Percentiles rank a stretch among this genome's conserved stretches.
Evolutionary conservation across 2,888 invertebrate genomes (phyloP).

Genomic region (Mongoloraphidia duomilia): DNA sequence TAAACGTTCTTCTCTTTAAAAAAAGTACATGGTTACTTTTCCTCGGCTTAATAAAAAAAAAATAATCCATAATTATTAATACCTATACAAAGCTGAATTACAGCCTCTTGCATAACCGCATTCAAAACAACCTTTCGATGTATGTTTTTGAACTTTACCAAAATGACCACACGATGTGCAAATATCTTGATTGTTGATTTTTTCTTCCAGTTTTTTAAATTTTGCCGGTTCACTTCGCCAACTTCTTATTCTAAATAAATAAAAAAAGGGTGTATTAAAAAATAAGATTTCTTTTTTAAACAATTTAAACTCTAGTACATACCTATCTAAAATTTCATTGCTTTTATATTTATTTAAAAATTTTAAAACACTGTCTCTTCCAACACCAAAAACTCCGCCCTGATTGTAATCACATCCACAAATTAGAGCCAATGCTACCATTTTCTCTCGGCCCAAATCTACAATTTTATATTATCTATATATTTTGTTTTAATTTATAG

Average conservation of each 20-base stretch:
- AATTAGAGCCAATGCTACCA: constrained; percentile 69
- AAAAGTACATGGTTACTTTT: not conserved
- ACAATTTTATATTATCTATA: constrained; percentile 2
- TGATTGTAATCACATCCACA: constrained; percentile 79
- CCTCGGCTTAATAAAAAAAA: not conserved
- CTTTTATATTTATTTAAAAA: constrained; percentile 50
- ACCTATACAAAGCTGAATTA: constrained; percentile 45
- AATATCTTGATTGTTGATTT: constrained; percentile 39
- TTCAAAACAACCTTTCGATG: constrained; percentile 46
- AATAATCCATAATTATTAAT: constrained; percentile 12
- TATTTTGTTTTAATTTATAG: no score
- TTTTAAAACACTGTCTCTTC: constrained; percentile 62
- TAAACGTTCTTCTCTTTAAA: constrained; percentile 43
- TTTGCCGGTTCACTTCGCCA: constrained; percentile 44
- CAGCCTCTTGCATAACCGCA: constrained; percentile 51
- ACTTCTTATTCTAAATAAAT: constrained; percentile 35
- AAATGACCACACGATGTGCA: constrained; percentile 60
- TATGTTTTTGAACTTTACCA: constrained; percentile 45
- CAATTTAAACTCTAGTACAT: constrained; percentile 2
- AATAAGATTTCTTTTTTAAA: not conserved
- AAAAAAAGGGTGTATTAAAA: not conserved
- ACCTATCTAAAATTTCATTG: constrained; percentile 48
- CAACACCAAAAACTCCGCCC: constrained; percentile 61
- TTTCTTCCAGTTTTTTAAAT: constrained; percentile 38
- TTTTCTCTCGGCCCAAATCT: constrained; percentile 65